Base-by-base conservation (phyloP, 2,113 vertebrate genomes). In the Speoplatyrhinus poulsoni region DNA sequence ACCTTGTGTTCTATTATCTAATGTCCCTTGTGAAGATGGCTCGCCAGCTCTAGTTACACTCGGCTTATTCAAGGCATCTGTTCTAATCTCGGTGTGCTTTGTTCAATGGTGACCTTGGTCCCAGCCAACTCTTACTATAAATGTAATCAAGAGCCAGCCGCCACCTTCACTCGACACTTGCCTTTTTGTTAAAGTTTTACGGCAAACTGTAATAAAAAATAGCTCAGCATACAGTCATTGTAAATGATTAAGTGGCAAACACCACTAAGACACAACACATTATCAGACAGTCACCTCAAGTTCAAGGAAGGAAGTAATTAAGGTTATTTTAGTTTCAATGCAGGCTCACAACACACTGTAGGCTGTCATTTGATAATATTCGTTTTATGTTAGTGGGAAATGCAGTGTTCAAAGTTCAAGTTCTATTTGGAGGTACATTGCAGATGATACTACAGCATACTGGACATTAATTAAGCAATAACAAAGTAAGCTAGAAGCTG, bases 101-200 rank as follows among this genome's bases (percentile, higher is more conserved):
- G 62, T 75, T 72, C 65, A 72, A 49, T 36, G 17, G 46, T 79
- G 85, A 89, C 89, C 89, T 91, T 91, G 67, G 67, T 36, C 41
- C 54, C 8, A n/a, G 69, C 50, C 32, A 16, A 17, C 49, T 17
- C 10, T 46, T 62, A 12, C 53, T 32, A 12, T 55, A 67, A 12
- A 12, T 47, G 12, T 62, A 49, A 56, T 76, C 63, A 48, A n/a
- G 12, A 17, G 17, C 6, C 57, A 15, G 4, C 57, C 52, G 46
- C 60, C 49, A 17, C 47, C 52, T 71, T 57, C 41, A 36, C 60
- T 65, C 63, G 65, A 58, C 58, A 41, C 58, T 15, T 54, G 62
- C 71, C 36, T 77, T 79, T 84, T 85, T 76, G 76, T 26, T 3
- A 2, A 65, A 17, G 19, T 0, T 47, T 57, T 26, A 26, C 26